Evolutionary conservation across 2,113 vertebrate genomes (phyloP), one percentile per base, ranked within the genome.

Genomic region (Hippopotamus amphibius): DNA sequence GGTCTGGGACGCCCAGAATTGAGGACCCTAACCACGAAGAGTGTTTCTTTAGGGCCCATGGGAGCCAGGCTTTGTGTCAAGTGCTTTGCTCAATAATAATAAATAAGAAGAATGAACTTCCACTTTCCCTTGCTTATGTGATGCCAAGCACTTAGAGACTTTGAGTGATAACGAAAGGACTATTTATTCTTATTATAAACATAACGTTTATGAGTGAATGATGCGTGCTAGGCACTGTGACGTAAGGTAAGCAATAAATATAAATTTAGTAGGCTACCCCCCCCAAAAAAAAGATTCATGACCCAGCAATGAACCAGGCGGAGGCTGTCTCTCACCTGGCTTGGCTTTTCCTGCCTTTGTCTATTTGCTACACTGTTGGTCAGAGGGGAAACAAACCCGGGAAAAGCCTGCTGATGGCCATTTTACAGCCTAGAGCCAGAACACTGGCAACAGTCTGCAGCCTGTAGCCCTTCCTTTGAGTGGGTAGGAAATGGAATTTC

Each of bases 101-200:
- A 94, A 87, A 95, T 95, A 96, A 85, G 28, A 57, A 93, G 41
- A 77, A 92, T 89, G 63, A 85, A 90, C 68, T 79, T 80, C 26
- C 80, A 80, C 68, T 83, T 84, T 17, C 48, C 41, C 37, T 92
- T 66, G 87, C 68, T 86, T 80, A 8, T 80, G 77, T 59, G 57
- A 53, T 68, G 37, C 50, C 90, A 95, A 76, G n/a, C 74, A 48
- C 86, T 89, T 79, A 82, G 48, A 93, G 33, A 77, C 80, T 84
- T 86, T 43, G 84, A 97, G 68, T 92, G 71, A 76, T 87, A 92
- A 87, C 71, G 57, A 55, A 92, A 95, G 68, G 86, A 57, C 87
- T 95, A 30, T 80, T 95, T 79, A 80, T 80, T 93, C 46, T 81
- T 72, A 57, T 43, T 55, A 83, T 74, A 76, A 87, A 80, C 90